Evolutionary conservation across 2,888 invertebrate genomes (phyloP).

Genomic region (Tupiocoris notatus): DNA sequence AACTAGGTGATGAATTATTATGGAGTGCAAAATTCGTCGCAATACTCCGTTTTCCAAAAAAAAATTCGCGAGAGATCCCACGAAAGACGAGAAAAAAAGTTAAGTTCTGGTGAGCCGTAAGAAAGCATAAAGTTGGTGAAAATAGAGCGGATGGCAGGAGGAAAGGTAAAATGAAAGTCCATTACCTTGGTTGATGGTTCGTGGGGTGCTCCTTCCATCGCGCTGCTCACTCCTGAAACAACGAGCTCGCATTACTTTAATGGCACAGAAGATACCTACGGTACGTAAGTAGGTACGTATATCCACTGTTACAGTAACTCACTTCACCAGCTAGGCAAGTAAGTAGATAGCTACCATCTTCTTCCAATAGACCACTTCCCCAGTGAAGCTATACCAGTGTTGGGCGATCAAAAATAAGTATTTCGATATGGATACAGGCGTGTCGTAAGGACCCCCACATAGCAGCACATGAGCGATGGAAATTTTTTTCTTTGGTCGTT

Average conservation of each 20-base stretch:
- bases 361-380: too few species aligned
- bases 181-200: constrained; percentile 25
- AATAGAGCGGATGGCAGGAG: background rate
- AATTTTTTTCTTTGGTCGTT: too few species aligned
- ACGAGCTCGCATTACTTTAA: constrained; percentile 13
- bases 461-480: too few species aligned
- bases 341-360: too few species aligned
- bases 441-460: too few species aligned
- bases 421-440: too few species aligned
- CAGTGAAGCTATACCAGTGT: too few species aligned
- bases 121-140: background rate
- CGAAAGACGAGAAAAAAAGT: background rate
- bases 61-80: background rate
- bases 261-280: background rate
- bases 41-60: too few species aligned
- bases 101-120: background rate
- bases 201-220: constrained; percentile 12
- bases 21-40: too few species aligned
- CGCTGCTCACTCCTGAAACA: constrained; percentile 31
- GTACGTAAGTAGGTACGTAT: background rate
- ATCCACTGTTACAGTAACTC: background rate
- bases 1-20: too few species aligned
- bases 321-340: background rate
- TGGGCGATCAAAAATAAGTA: too few species aligned
- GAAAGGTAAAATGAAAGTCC: constrained; percentile 12